phyloP scores from a whole-genome alignment of 2,113 vertebrate species.

The Mugil cephalus region DNA sequence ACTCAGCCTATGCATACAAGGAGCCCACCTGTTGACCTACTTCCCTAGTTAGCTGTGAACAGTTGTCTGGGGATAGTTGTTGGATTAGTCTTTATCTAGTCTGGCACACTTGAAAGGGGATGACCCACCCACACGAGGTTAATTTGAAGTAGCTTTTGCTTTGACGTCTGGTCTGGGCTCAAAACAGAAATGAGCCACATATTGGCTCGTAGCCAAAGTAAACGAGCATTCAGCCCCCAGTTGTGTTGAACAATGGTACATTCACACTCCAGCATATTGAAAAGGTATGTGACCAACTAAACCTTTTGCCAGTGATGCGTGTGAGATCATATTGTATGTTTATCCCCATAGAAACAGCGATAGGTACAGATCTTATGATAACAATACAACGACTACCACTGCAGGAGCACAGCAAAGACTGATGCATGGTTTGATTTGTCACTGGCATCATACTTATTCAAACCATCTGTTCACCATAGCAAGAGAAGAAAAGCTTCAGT shows the following conservation, averaged over 20 bases:
- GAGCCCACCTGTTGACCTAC: constrained; percentile 76
- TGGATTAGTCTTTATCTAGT: constrained; percentile 72
- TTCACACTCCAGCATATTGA: constrained; percentile 31
- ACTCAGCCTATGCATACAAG: constrained; percentile 3
- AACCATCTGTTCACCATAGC: constrained; percentile 32
- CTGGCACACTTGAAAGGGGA: constrained; percentile 51
- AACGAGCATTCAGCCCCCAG: constrained; percentile 53
- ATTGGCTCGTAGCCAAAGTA: constrained; percentile 59
- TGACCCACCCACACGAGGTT: constrained; percentile 59
- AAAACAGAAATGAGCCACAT: constrained; percentile 56
- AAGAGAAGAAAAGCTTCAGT: constrained; percentile 12
- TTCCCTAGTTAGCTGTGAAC: constrained; percentile 61
- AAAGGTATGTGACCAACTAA: constrained; percentile 33
- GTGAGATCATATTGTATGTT: constrained; percentile 12
- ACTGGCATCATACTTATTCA: constrained; percentile 20
- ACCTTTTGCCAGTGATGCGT: neutral
- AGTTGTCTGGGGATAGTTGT: constrained; percentile 68
- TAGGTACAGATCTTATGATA: neutral
- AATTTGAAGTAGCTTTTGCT: constrained; percentile 53
- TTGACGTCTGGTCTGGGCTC: constrained; percentile 59
- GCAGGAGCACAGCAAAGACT: neutral
- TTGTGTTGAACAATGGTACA: constrained; percentile 61
- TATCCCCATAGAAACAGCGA: neutral
- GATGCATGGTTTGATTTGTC: constrained; percentile 15
- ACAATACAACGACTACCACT: neutral